Conservation (phyloP, 2,888 invertebrate genomes). For the Euplagia quadripunctaria region DNA sequence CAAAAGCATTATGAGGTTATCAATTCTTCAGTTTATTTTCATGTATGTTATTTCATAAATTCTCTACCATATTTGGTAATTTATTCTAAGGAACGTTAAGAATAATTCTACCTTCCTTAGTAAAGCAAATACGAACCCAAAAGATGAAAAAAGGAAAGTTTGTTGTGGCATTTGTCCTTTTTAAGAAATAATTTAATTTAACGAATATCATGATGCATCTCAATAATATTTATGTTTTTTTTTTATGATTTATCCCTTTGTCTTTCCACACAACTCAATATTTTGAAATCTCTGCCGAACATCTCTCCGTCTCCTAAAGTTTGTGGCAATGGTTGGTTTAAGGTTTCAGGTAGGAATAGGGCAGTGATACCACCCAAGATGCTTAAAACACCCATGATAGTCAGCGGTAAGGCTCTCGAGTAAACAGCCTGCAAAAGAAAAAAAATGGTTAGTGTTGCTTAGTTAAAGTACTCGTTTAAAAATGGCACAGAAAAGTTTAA, state of each 20-base stretch:
- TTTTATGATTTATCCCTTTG: conserved; percentile 35
- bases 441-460: not conserved
- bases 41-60: too few relatives aligned
- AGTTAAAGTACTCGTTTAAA: not conserved
- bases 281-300: conserved; percentile 87
- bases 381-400: conserved; percentile 88
- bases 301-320: conserved; percentile 89
- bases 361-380: conserved; percentile 87
- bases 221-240: not conserved
- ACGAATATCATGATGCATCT: too few relatives aligned
- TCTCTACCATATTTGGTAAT: not conserved
- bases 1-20: not conserved
- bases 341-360: conserved; percentile 88
- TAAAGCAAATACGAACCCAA: too few relatives aligned
- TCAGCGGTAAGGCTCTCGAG: conserved; percentile 87
- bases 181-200: too few relatives aligned
- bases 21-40: not conserved
- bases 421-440: conserved; percentile 81
- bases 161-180: too few relatives aligned
- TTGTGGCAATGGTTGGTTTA: conserved; percentile 89
- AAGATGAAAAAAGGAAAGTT: too few relatives aligned
- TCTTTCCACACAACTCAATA: conserved; percentile 83
- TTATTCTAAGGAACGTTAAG: not conserved
- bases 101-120: too few relatives aligned
- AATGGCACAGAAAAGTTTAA: too few relatives aligned